Base-by-base conservation (phyloP, 2,888 invertebrate genomes). In the Ophion slaviceki region DNA sequence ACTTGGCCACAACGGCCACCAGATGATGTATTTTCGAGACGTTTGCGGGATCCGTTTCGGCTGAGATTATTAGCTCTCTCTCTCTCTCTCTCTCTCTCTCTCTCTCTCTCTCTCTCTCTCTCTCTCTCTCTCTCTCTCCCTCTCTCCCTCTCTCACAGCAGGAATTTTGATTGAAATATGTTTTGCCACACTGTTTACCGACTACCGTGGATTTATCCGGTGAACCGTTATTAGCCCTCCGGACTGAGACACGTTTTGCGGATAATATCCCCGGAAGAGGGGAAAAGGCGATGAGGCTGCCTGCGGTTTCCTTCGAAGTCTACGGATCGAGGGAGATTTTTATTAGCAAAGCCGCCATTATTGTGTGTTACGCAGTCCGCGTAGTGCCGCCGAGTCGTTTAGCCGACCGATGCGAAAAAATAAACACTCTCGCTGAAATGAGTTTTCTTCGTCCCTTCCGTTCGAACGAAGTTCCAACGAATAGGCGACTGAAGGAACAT, bases 161-260 rank as follows among this genome's bases (percentile, higher is more conserved):
- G 90, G 87, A 92, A 91, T 90, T 92, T 92, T 92, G 92, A 92
- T 92, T 92, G 92, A 92, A 92, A 92, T 91, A 91, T 91, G 91
- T 92, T 92, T 91, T 89, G 89, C 90, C 89, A 88, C 88, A 20
- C 45, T 91, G 91, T 92, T 92, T 91, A 90, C 90, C 88, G 89
- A 89, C 85, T 81, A 88, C 88, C 88, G 86, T 89, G 89, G 90
- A 89, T 88, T 88, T 90, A 90, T 90, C 87, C 89, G 61, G 79
- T 85, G 86, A 86, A 78, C 88, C 89, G 88, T 90, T 88, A 89
- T 87, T 87, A 88, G 89, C 84, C 87, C 76, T 77, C 72, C 53
- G 84, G 80, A 88, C 82, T 86, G 70, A 74, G 57, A 74, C 86
- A 86, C 87, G 85, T 88, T 87, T 84, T 71, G 74, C 66, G 80